Conservation (phyloP, 2,888 invertebrate genomes). For the Eristalis tenax region DNA sequence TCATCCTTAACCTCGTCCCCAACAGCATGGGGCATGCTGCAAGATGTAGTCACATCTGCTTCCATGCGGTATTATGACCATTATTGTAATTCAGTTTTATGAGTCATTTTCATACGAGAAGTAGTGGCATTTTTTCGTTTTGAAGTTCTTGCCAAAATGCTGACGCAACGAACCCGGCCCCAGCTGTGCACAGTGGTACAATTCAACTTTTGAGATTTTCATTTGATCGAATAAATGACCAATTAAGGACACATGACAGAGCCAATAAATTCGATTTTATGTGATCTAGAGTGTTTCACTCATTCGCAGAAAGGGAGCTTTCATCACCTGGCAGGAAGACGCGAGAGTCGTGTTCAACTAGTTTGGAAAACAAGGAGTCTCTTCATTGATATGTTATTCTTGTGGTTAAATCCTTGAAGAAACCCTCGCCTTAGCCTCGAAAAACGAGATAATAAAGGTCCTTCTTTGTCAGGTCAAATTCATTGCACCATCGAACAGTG, state of each 20-base stretch:
- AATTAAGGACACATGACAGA: no score
- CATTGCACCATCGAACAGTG: background rate
- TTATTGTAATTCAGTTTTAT: background rate
- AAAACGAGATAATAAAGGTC: no score
- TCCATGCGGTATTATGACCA: background rate
- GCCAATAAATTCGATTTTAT: no score
- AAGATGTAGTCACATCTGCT: background rate
- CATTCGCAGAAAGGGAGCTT: no score
- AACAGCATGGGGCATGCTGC: background rate
- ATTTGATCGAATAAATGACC: background rate
- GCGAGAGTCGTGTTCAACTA: no score
- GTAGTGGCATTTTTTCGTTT: background rate
- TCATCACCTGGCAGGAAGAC: no score
- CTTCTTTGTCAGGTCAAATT: background rate
- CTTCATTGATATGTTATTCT: background rate
- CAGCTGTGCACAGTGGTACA: background rate
- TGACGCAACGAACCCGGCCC: background rate
- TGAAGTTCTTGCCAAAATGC: background rate
- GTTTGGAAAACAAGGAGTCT: background rate
- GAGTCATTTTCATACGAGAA: background rate
- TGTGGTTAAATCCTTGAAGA: background rate
- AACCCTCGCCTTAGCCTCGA: background rate
- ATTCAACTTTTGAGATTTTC: background rate
- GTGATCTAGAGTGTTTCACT: no score
- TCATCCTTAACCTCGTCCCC: background rate